Conservation (phyloP, 2,113 vertebrate genomes). For the Oplegnathus fasciatus region DNA sequence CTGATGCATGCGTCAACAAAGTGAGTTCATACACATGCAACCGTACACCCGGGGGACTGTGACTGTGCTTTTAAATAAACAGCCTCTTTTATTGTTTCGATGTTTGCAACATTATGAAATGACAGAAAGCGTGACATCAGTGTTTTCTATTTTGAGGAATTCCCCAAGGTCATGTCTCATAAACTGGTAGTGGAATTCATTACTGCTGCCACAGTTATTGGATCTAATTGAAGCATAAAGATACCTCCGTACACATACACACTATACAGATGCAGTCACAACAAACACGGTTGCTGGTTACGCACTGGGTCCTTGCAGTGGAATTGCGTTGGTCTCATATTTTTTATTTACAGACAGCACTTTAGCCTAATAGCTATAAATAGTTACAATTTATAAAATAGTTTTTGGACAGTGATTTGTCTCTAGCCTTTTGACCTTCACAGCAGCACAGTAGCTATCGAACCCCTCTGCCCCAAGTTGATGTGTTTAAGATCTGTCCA, state of each 20-base stretch:
- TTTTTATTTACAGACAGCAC: neutral
- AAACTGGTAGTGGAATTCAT: slow-evolving; percentile 21
- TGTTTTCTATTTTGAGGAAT: slow-evolving; percentile 41
- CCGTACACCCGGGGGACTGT: slow-evolving; percentile 29
- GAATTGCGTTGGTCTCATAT: neutral
- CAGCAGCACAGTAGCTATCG: neutral
- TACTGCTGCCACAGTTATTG: slow-evolving; percentile 10
- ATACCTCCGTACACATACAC: neutral
- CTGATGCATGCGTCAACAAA: slow-evolving; percentile 54
- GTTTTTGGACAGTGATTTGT: neutral
- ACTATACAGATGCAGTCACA: neutral
- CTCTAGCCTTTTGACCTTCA: neutral
- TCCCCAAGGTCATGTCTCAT: slow-evolving; percentile 36
- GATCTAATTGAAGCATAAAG: slow-evolving; percentile 2
- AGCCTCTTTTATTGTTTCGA: slow-evolving; percentile 45
- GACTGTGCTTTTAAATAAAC: slow-evolving; percentile 56
- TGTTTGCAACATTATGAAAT: slow-evolving; percentile 40
- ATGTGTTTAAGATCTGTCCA: neutral
- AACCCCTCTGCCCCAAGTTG: neutral
- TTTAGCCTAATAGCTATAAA: neutral
- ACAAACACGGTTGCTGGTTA: neutral
- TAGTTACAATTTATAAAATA: neutral
- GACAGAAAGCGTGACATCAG: slow-evolving; percentile 33
- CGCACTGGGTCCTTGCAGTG: neutral
- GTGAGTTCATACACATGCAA: slow-evolving; percentile 24